These are phyloP conservation scores for Leptopilina drosophilae DNA, from an alignment of 2,888 invertebrate genomes.

Conservation along the genomic window DNA sequence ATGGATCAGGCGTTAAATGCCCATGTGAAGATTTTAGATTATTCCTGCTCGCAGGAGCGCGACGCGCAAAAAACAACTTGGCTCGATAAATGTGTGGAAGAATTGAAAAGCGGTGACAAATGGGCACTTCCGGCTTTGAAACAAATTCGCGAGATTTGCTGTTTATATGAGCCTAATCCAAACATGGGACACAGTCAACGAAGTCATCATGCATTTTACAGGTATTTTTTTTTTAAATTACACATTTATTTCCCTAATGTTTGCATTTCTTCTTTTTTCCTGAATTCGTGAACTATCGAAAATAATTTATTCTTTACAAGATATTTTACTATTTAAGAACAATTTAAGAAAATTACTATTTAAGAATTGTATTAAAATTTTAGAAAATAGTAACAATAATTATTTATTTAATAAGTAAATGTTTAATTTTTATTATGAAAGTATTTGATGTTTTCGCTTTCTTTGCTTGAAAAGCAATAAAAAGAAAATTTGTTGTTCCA, in stretches of 20 bases:
- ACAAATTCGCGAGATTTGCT: constrained; percentile 96
- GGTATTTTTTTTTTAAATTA: constrained; percentile 70
- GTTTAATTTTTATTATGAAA: no score
- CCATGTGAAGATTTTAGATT: constrained; percentile 97
- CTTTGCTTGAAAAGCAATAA: no score
- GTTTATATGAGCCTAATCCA: constrained; percentile 92
- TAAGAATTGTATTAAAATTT: no score
- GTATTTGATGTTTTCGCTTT: no score
- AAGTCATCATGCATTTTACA: constrained; percentile 80
- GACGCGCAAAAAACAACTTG: constrained; percentile 97
- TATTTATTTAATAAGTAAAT: no score
- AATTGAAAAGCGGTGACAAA: constrained; percentile 89
- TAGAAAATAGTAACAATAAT: no score
- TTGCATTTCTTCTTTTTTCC: no score
- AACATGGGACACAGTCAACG: constrained; percentile 81
- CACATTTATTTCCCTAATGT: not conserved
- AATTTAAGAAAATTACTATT: no score
- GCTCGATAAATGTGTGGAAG: constrained; percentile 97
- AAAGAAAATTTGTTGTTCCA: constrained; percentile 64
- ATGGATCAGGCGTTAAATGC: constrained; percentile 97
- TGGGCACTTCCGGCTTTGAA: constrained; percentile 97
- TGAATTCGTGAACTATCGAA: no score
- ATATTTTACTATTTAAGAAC: no score
- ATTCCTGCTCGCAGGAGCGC: constrained; percentile 97
- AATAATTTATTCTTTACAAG: no score